These are phyloP conservation scores for Otolemur garnettii DNA, from an alignment of 2,113 vertebrate genomes.

Conservation along the genomic window DNA sequence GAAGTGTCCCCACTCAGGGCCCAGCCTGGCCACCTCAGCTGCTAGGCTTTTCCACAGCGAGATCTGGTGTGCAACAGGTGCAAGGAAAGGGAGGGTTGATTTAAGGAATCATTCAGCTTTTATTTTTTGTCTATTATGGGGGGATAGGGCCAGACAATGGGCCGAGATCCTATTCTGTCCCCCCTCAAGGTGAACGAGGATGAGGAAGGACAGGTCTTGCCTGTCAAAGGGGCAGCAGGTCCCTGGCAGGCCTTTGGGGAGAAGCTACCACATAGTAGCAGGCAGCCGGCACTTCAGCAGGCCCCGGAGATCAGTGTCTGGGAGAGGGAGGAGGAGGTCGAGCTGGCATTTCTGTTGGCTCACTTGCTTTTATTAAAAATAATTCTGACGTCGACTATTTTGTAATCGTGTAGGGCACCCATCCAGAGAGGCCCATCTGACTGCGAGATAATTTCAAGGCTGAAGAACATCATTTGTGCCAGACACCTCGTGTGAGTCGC, in stretches of 20 bases:
- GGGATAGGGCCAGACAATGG: background rate
- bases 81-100: background rate
- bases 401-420: constrained; percentile 12
- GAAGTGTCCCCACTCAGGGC: background rate
- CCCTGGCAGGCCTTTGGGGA: rapidly evolving
- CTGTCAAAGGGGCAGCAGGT: background rate
- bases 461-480: background rate
- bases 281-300: background rate
- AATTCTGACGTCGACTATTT: constrained; percentile 60
- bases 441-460: constrained; percentile 59
- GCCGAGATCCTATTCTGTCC: background rate
- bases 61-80: background rate
- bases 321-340: background rate
- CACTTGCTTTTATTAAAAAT: constrained; percentile 70
- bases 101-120: background rate
- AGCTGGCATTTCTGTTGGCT: constrained; percentile 35
- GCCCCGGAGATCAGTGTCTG: background rate
- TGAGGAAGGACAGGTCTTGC: background rate
- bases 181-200: background rate
- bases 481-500: background rate
- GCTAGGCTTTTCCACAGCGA: rapidly evolving
- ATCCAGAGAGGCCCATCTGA: constrained; percentile 62
- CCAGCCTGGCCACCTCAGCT: background rate
- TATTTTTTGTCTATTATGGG: background rate
- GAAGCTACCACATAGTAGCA: background rate